phyloP scores from a whole-genome alignment of 1,140 invertebrate genomes.

The Meloidogyne hapla region DNA sequence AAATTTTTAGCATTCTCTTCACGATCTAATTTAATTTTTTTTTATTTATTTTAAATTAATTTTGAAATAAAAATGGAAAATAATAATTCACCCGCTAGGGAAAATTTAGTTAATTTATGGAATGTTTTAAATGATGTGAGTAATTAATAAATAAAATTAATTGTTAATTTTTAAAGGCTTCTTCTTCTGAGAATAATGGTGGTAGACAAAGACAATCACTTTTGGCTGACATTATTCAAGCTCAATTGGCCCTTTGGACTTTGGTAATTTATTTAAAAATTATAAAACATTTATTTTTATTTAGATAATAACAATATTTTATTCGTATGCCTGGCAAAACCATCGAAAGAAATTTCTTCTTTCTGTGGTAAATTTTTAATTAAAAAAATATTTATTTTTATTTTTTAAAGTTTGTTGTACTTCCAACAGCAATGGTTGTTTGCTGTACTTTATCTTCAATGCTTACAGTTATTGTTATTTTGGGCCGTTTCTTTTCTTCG shows the following conservation, averaged over 20 bases:
- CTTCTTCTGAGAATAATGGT: slow-evolving; percentile 44
- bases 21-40: background rate
- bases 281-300: background rate
- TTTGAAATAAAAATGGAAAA: slow-evolving; percentile 3
- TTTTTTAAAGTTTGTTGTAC: slow-evolving; percentile 45
- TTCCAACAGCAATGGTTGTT: slow-evolving; percentile 45
- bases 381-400: slow-evolving; percentile 27
- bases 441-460: slow-evolving; percentile 45
- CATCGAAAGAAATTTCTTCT: slow-evolving; percentile 52
- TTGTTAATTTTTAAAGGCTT: slow-evolving; percentile 41
- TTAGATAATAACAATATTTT: slow-evolving; percentile 34
- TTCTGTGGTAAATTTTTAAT: slow-evolving; percentile 41
- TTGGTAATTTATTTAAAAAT: slow-evolving; percentile 22
- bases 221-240: slow-evolving; percentile 48
- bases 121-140: background rate
- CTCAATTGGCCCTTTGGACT: slow-evolving; percentile 52
- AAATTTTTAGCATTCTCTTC: background rate
- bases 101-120: slow-evolving; percentile 4
- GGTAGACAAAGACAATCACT: slow-evolving; percentile 33
- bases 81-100: background rate
- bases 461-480: slow-evolving; percentile 45
- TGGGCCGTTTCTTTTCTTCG: slow-evolving; percentile 48
- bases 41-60: background rate
- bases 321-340: slow-evolving; percentile 52
- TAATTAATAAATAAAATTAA: slow-evolving; percentile 20